Evolutionary conservation across 2,888 invertebrate genomes (phyloP).

Genomic region (Eristalis intricaria): DNA sequence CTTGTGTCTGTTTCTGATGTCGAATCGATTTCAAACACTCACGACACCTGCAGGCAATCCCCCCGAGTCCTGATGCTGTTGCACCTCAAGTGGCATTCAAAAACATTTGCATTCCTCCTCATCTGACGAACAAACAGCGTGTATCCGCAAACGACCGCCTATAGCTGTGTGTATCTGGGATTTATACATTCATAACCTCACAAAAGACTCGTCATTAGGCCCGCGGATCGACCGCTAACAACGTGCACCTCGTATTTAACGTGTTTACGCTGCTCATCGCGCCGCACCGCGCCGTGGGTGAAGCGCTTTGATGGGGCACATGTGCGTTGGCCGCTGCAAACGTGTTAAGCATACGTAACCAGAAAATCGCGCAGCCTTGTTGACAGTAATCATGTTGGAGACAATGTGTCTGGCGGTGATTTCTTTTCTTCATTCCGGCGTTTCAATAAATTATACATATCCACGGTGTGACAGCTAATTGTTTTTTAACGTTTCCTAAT

Average conservation of each 20-base stretch:
- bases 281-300: constrained; percentile 36
- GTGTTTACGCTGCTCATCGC: constrained; percentile 48
- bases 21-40: background rate
- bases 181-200: constrained; percentile 2
- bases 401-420: constrained; percentile 66
- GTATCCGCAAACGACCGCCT: background rate
- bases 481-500: constrained; percentile 19
- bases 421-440: constrained; percentile 38
- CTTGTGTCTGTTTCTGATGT: background rate
- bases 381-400: constrained; percentile 61
- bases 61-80: background rate
- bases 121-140: background rate
- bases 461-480: constrained; percentile 24
- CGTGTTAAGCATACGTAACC: constrained; percentile 55
- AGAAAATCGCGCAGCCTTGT: constrained; percentile 50
- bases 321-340: constrained; percentile 31
- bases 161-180: background rate
- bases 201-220: constrained; percentile 8
- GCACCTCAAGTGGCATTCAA: background rate
- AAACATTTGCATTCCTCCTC: background rate
- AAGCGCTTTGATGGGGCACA: constrained; percentile 30
- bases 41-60: background rate
- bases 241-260: constrained; percentile 34
- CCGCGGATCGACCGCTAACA: constrained; percentile 20
- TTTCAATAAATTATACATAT: constrained; percentile 22